Evolutionary conservation across 30 jellyfish, hydroid and myxozoan species (phyloP).

Genomic region (Chironex yamaguchii): DNA sequence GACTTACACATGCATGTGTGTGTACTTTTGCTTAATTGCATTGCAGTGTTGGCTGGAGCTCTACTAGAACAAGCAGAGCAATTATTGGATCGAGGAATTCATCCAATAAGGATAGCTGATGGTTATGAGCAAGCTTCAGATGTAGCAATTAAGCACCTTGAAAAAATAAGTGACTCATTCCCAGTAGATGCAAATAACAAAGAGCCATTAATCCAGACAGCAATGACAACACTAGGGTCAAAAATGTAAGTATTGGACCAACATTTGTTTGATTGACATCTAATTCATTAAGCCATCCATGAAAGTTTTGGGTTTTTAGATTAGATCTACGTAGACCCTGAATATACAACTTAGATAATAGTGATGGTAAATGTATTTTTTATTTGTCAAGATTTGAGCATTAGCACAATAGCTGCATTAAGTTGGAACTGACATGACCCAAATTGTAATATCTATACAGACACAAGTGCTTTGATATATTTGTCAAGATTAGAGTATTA

Average conservation of each 20-base stretch:
- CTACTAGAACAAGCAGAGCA: conserved; percentile 97
- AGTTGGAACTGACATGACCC: too few species aligned
- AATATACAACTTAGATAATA: too few species aligned
- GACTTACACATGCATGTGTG: too few species aligned
- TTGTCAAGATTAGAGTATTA: too few species aligned
- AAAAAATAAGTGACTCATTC: conserved; percentile 88
- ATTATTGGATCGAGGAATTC: conserved; percentile 92
- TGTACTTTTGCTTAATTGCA: too few species aligned
- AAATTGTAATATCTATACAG: too few species aligned
- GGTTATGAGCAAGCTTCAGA: conserved; percentile 98
- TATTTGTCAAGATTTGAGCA: too few species aligned
- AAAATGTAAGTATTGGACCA: conserved; percentile 81
- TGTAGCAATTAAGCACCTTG: conserved; percentile 88
- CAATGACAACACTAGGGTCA: conserved; percentile 99
- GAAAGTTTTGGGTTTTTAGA: too few species aligned
- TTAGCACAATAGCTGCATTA: too few species aligned
- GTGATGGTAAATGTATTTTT: too few species aligned
- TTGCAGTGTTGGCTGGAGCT: conserved; percentile 98
- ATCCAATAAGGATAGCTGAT: conserved; percentile 98
- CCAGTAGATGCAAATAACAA: conserved; percentile 76
- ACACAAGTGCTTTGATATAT: too few species aligned
- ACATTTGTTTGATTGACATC: neutral
- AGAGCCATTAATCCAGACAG: conserved; percentile 91
- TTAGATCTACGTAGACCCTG: too few species aligned
- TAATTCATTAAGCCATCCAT: neutral